Evolutionary conservation across 2,888 invertebrate genomes (phyloP), one percentile per base, ranked within the genome.

Genomic region (Mechanitis messenoides): DNA sequence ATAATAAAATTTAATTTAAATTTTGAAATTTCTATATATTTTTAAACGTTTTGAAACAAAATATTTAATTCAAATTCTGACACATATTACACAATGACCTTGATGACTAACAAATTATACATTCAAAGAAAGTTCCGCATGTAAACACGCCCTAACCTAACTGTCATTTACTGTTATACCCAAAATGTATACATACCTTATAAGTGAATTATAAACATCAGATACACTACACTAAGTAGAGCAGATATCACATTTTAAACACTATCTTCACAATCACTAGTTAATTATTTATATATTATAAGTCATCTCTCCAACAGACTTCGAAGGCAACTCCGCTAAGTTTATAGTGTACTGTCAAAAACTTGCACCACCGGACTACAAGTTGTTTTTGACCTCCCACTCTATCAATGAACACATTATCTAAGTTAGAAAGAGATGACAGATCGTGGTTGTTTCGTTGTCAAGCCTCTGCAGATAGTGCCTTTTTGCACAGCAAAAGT

Each of bases 401-500:
- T 79, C 72, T 53, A 68, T 53, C 63, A 55, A 46, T 33, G 45
- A 45, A 45, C 53, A 28, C 11, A 45, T 33, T 35, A 11, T 12
- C 31, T 55, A 61, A 20, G 72, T 35, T 35, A 64, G 72, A 86
- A 58, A 64, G 78, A 77, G 84, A 81, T 59, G 62, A 66, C 33
- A 33, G 46, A 60, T 69, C 12, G 55, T 55, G 3, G n/a, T 61
- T 55, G 61, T 46, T 56, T 58, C 69, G 72, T 64, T 68, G 61
- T 45, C 11, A 64, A 72, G 55, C 61, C 74, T 73, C 76, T 72
- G 79, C 84, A 87, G 89, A 89, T 90, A 84, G 75, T 84, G 82
- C 88, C 89, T 90, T 89, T 88, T 88, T 86, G 89, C 87, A 85
- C 80, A 74, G 85, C 88, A 90, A 90, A 90, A 90, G 90, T 90